phyloP scores from a whole-genome alignment of 1,140 invertebrate species.

The Xylocopa sonorina region DNA sequence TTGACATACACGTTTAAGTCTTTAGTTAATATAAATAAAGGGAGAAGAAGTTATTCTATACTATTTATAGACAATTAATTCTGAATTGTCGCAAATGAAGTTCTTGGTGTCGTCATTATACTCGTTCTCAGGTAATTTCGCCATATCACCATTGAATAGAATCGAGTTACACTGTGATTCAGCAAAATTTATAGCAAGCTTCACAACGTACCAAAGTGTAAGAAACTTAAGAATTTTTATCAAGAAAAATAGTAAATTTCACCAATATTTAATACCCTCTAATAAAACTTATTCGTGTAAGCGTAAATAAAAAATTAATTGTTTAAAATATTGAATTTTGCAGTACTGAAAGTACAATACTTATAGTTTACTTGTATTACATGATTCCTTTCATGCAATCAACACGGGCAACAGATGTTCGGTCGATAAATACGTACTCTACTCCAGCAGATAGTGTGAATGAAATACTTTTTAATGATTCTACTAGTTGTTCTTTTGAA shows the following conservation, averaged over 20 bases:
- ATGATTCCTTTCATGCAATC: too few species aligned
- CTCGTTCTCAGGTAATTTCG: conserved; percentile 10
- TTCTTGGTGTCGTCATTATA: background rate
- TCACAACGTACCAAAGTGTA: background rate
- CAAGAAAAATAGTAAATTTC: too few species aligned
- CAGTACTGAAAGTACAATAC: too few species aligned
- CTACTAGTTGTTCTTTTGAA: background rate
- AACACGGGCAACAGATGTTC: too few species aligned
- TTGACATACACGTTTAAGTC: background rate
- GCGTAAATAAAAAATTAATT: background rate
- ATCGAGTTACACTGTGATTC: background rate
- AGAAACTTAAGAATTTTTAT: too few species aligned
- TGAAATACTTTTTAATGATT: background rate
- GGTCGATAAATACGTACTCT: background rate
- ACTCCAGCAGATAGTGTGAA: background rate
- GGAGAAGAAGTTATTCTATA: background rate
- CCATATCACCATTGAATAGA: background rate
- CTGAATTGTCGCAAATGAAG: conserved; percentile 2
- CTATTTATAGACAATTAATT: conserved; percentile 9
- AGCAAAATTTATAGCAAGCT: background rate
- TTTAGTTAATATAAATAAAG: background rate
- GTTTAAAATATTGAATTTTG: background rate
- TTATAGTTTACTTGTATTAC: too few species aligned
- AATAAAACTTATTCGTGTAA: background rate
- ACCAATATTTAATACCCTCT: too few species aligned